Evolutionary conservation across 2,888 invertebrate species (phyloP), one percentile per base, ranked within the genome.

Genomic region (Idaea biselata): DNA sequence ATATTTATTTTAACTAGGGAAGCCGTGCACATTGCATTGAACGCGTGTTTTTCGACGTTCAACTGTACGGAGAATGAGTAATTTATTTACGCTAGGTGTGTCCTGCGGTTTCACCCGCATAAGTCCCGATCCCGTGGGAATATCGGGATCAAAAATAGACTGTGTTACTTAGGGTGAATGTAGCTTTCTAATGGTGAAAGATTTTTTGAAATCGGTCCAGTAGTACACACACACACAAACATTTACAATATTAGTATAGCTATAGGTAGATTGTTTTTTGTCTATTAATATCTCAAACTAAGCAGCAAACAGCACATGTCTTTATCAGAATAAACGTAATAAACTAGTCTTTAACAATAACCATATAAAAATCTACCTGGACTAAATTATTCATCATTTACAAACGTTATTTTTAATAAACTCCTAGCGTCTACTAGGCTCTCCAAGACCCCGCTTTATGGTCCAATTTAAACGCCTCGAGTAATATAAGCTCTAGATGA

Each of bases 331-430:
- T 44, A 14, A 14, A 11, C 8, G 44, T 14, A 44, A n/a, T n/a
- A n/a, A n/a, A n/a, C n/a, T n/a, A n/a, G n/a, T n/a, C n/a, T 44
- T 14, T 11, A 14, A 44, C 11, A 44, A 44, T 14, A 14, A 44
- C 33, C 33, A 33, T 25, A 33, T 33, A 33, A 44, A 8, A 44
- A 44, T 44, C 44, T 14, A 8, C 14, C 44, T 44, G 80, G 73
- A 73, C 71, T 79, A 78, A 84, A 84, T 85, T 86, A 83, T 84
- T 87, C 82, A 83, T 79, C 79, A 81, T 82, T 84, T 84, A 84
- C 83, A 85, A 80, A 81, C 78, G 82, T 84, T 80, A 82, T 68
- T 68, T 89, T 89, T 89, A 90, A 89, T 89, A 89, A 89, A 88
- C 75, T 81, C 77, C 25, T 25, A 25, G 75, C 81, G 79, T 76